Percentiles rank a stretch among this genome's conserved stretches.
Evolutionary conservation across 2,888 invertebrate species (phyloP).

Genomic region (Trachelus iudaicus): DNA sequence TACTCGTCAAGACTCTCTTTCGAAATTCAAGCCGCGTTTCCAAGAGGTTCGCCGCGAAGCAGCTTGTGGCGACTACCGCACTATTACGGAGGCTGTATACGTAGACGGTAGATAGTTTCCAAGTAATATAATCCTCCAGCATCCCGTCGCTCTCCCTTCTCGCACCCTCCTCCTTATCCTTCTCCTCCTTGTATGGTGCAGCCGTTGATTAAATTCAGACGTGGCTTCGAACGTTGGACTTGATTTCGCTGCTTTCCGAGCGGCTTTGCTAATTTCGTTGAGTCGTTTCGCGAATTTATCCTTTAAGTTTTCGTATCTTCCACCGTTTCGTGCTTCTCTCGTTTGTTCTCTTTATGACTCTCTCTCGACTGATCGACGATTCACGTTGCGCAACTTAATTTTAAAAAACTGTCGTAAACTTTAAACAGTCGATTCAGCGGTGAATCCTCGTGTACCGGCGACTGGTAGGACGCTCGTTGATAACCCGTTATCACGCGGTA

Average conservation of each 20-base stretch:
- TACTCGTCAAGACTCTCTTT: no score
- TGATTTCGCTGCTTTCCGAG: no score
- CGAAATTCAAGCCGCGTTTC: no score
- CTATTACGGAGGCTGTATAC: conserved; percentile 27
- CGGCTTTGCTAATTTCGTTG: no score
- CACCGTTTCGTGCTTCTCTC: no score
- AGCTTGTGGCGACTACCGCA: conserved; percentile 7
- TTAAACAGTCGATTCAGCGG: no score
- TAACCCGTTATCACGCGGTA: neutral
- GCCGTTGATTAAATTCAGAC: conserved; percentile 52
- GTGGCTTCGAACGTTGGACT: conserved; percentile 27
- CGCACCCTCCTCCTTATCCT: neutral
- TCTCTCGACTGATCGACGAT: neutral
- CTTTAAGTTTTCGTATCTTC: no score
- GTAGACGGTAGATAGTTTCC: conserved; percentile 38
- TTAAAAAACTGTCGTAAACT: no score
- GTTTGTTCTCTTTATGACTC: neutral
- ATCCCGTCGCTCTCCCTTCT: conserved; percentile 9
- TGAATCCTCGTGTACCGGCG: no score
- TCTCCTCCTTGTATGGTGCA: neutral
- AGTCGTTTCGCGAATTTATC: no score
- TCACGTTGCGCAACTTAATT: no score
- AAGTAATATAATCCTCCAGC: conserved; percentile 49
- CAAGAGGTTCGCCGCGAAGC: no score
- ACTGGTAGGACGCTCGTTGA: neutral